Conservation (phyloP, 2,113 vertebrate genomes). For the Scomber japonicus region DNA sequence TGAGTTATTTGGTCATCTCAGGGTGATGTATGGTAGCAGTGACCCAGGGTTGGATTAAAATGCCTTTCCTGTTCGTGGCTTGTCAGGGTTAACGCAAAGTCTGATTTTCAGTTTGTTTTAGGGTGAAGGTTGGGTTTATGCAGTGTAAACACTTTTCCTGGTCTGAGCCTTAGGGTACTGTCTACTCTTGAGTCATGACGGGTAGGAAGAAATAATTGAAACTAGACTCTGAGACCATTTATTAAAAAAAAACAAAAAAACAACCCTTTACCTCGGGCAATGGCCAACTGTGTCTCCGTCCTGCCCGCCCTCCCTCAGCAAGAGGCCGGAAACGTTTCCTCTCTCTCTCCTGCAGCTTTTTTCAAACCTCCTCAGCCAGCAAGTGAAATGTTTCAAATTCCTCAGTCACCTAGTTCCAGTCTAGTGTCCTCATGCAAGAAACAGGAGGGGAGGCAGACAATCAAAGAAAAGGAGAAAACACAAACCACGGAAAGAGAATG, state of each 20-base stretch:
- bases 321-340: slow-evolving; percentile 68
- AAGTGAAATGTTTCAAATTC: slow-evolving; percentile 80
- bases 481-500: slow-evolving; percentile 18
- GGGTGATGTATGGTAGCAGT: slow-evolving; percentile 32
- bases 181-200: slow-evolving; percentile 39
- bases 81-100: slow-evolving; percentile 9
- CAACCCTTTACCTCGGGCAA: slow-evolving; percentile 52
- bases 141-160: slow-evolving; percentile 42
- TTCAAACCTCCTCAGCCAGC: slow-evolving; percentile 68
- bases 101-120: slow-evolving; percentile 29
- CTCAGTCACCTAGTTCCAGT: slow-evolving; percentile 72
- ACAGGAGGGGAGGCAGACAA: slow-evolving; percentile 33
- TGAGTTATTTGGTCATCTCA: slow-evolving; percentile 54
- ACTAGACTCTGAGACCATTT: slow-evolving; percentile 43
- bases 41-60: slow-evolving; percentile 1
- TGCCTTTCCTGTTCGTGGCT: not conserved
- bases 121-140: slow-evolving; percentile 24
- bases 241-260: not conserved
- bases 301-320: slow-evolving; percentile 43
- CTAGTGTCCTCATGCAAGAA: slow-evolving; percentile 59
- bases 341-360: slow-evolving; percentile 54
- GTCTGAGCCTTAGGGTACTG: slow-evolving; percentile 28
- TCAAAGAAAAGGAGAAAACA: slow-evolving; percentile 40
- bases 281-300: slow-evolving; percentile 45
- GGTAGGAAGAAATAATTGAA: slow-evolving; percentile 53